Evolutionary conservation across 2,888 invertebrate genomes (phyloP).

Genomic region (Euplagia quadripunctaria): DNA sequence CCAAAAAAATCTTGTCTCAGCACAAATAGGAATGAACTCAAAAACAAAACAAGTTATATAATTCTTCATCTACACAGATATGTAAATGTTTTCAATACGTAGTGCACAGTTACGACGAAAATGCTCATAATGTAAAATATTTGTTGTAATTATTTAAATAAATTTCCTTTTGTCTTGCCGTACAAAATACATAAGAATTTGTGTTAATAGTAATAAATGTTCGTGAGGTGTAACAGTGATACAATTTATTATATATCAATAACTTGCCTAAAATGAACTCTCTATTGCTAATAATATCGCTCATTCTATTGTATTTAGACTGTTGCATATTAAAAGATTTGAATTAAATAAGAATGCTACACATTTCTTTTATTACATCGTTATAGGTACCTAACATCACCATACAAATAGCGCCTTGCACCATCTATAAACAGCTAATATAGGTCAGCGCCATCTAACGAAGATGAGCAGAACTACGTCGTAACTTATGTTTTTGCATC

Average conservation of each 20-base stretch:
- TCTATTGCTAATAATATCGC: slow-evolving; percentile 18
- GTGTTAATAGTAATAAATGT: background rate
- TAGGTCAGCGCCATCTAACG: background rate
- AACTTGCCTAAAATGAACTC: slow-evolving; percentile 36
- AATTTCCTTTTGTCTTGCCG: background rate
- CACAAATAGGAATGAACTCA: background rate
- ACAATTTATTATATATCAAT: background rate
- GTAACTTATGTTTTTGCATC: background rate
- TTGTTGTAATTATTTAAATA: background rate
- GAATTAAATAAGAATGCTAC: no score
- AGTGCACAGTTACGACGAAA: background rate
- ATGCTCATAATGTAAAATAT: background rate
- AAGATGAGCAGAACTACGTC: background rate
- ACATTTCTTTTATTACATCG: no score
- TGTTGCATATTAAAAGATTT: background rate
- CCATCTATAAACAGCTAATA: no score
- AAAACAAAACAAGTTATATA: background rate
- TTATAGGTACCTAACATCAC: no score
- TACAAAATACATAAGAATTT: background rate
- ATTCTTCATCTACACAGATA: background rate
- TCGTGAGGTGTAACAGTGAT: background rate
- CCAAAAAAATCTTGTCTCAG: background rate
- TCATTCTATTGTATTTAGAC: slow-evolving; percentile 2
- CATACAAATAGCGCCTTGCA: no score
- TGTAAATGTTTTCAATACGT: background rate